Conservation (phyloP, 2,113 vertebrate species). For the Scomber colias region DNA sequence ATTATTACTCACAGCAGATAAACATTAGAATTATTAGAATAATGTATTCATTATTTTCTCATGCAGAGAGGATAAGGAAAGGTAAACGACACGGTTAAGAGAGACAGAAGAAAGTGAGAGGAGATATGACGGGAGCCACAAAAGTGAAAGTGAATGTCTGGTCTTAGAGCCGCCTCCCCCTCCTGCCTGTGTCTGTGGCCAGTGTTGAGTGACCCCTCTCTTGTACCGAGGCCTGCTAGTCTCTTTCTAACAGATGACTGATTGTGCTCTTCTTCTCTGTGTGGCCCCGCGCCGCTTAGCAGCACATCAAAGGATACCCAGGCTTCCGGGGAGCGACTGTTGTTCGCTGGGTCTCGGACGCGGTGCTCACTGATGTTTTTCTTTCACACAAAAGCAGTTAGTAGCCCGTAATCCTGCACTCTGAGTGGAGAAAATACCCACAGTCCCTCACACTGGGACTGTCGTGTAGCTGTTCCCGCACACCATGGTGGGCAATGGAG, state of each 20-base stretch:
- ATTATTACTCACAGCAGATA: conserved; percentile 63
- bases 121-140: conserved; percentile 9
- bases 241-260: conserved; percentile 86
- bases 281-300: conserved; percentile 81
- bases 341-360: conserved; percentile 61
- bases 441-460: conserved; percentile 38
- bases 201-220: conserved; percentile 62
- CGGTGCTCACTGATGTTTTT: conserved; percentile 55
- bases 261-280: conserved; percentile 85
- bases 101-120: not conserved
- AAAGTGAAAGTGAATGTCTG: conserved; percentile 22
- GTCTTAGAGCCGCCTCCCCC: conserved; percentile 28
- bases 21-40: conserved; percentile 46
- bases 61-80: not conserved
- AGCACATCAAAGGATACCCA: conserved; percentile 83
- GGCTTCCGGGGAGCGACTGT: conserved; percentile 78
- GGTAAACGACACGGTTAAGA: conserved; percentile 35
- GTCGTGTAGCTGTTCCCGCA: conserved; percentile 67
- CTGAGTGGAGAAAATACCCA: conserved; percentile 60
- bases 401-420: conserved; percentile 64
- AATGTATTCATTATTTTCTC: conserved; percentile 45
- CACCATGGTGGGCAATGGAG: conserved; percentile 75
- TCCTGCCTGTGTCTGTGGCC: conserved; percentile 48
- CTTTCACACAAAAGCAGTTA: conserved; percentile 67
- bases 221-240: conserved; percentile 68